These are phyloP conservation scores for Coptodon rendalli DNA, from an alignment of 2,113 vertebrate genomes.

Conservation along the genomic window DNA sequence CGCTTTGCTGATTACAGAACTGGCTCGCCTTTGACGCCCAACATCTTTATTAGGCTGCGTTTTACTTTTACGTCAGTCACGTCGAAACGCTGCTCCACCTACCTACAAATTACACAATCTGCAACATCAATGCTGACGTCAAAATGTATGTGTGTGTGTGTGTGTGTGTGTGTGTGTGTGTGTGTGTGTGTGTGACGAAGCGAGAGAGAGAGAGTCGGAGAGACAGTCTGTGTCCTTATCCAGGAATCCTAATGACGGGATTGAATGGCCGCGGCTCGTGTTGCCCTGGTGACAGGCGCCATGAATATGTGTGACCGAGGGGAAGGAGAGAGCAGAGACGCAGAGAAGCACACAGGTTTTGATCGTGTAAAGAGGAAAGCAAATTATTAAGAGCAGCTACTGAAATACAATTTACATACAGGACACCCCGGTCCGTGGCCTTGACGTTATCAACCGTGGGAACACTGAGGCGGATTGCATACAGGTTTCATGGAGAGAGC, in stretches of 20 bases:
- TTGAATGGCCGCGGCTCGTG: slow-evolving; percentile 66
- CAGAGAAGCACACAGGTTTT: not conserved
- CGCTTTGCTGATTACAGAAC: slow-evolving; percentile 1
- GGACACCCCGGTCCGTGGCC: not conserved
- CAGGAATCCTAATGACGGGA: slow-evolving; percentile 71
- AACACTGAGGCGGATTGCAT: not conserved
- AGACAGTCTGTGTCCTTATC: slow-evolving; percentile 24
- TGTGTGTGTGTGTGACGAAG: not conserved
- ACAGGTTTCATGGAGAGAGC: not conserved
- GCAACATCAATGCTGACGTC: not conserved
- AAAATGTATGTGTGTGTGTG: not conserved
- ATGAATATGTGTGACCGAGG: slow-evolving; percentile 64
- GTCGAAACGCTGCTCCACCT: not conserved
- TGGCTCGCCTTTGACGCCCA: not conserved
- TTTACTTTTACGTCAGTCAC: not conserved
- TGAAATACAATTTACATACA: not conserved
- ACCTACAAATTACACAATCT: not conserved
- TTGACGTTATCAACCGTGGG: not conserved
- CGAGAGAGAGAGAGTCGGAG: not conserved
- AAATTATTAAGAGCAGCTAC: not conserved
- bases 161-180: not conserved
- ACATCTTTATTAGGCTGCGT: not conserved
- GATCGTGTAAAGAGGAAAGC: not conserved
- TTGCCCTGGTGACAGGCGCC: slow-evolving; percentile 70
- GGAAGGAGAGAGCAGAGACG: slow-evolving; percentile 42